These are phyloP conservation scores for Pempheris klunzingeri DNA, from an alignment of 2,797 vertebrate species.

Conservation along the genomic window DNA sequence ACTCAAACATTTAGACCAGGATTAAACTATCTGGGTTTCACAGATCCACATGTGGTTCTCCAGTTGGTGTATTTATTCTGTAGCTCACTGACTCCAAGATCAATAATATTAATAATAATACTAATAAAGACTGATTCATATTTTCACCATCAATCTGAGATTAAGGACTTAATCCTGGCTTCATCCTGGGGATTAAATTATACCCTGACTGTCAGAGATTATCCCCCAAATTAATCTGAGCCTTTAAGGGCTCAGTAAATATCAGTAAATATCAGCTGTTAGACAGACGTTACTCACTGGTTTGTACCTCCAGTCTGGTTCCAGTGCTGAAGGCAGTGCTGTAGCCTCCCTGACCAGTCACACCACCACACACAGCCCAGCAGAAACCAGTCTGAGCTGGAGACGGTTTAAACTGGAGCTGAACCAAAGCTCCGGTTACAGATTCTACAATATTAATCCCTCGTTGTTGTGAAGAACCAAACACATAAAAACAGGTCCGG, in stretches of 20 bases:
- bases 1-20: neutral
- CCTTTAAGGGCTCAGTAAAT: neutral
- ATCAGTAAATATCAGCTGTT: too few relatives aligned
- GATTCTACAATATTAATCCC: neutral
- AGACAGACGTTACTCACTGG: constrained; percentile 38
- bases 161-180: neutral
- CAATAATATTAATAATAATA: neutral
- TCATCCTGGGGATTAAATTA: neutral
- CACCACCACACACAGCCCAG: constrained; percentile 21
- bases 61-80: neutral
- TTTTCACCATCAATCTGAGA: too few relatives aligned
- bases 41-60: neutral
- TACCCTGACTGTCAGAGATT: neutral
- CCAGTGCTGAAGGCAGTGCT: constrained; percentile 48
- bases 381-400: constrained; percentile 35
- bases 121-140: too few relatives aligned
- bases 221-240: neutral
- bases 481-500: neutral
- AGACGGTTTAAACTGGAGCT: neutral
- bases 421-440: too few relatives aligned
- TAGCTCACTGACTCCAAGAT: neutral
- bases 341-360: constrained; percentile 53
- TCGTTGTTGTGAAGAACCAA: neutral
- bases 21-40: neutral
- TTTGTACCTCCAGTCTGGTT: constrained; percentile 6